Conservation (phyloP, 2,888 invertebrate genomes). For the Microplitis manilae region DNA sequence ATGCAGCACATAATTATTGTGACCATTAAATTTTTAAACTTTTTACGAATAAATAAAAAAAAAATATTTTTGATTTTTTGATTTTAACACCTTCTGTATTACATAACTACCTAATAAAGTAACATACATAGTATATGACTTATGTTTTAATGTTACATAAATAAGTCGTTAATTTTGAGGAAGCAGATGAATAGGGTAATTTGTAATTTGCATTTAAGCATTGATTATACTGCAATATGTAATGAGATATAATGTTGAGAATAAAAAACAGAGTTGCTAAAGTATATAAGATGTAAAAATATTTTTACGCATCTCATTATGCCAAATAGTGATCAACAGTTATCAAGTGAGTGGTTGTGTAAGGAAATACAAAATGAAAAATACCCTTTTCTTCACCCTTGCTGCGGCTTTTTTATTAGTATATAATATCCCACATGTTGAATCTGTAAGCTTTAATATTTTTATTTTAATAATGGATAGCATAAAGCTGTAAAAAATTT, state of each 20-base stretch:
- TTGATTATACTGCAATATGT: background rate
- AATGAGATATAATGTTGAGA: background rate
- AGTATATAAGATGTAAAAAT: background rate
- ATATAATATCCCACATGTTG: background rate
- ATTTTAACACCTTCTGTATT: background rate
- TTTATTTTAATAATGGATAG: background rate
- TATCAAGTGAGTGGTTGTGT: background rate
- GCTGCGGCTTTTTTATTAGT: background rate
- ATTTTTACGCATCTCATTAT: background rate
- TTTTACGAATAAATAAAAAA: background rate
- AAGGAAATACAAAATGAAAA: background rate
- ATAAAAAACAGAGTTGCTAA: background rate
- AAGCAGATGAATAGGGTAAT: background rate
- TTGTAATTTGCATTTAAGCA: too few species aligned
- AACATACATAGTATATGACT: background rate
- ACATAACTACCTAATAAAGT: background rate
- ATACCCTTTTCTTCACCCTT: background rate
- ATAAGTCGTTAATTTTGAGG: background rate
- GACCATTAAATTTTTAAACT: too few species aligned
- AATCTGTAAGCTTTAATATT: background rate
- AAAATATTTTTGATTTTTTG: background rate
- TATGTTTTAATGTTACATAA: background rate
- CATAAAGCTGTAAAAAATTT: background rate
- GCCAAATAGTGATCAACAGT: background rate
- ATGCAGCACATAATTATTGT: too few species aligned